Base-by-base conservation (phyloP, 2,888 invertebrate species). In the Tupiocoris notatus region DNA sequence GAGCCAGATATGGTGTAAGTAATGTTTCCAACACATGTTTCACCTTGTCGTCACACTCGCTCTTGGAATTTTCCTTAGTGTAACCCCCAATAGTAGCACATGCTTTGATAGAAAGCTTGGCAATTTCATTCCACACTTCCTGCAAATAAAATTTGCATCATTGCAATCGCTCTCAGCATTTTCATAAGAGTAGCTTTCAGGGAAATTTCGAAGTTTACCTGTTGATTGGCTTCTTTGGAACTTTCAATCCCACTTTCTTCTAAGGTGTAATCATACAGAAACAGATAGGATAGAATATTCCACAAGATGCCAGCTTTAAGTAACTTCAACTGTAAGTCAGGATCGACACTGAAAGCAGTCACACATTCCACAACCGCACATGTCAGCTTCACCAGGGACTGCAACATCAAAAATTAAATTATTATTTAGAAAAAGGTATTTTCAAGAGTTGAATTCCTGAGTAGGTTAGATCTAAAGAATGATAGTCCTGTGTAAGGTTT, bases 191-290 rank as follows among this genome's bases (percentile, higher is more conserved):
- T 12, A 56, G 16, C 56, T 56, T 56, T 56, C 16, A 9, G 12
- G 16, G 56, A 56, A 56, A 56, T 16, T 12, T 56, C 56, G 12
- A 56, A 56, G 56, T n/a, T n/a, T n/a, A 82, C 87, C 86, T 92
- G 92, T 82, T 94, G 92, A 84, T 96, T 97, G 1, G 92, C 89
- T 68, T 93, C 91, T 81, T 92, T 92, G 80, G 88, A 90, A 22
- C 91, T 89, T 81, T 94, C 92, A 0, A 98, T 93, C 0, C 98
- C 98, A 68, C 97, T 95, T 86, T 99, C 98, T 77, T 97, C 93
- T 80, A 99, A 86, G 2, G 99, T 99, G 85, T 92, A 99, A 86
- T 99, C 99, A 84, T 97, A 99, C 78, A 92, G 91, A 84, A 99
- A 95, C 84, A 94, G 90, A 81, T 94, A 93, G 0, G 94, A 88